Evolutionary conservation across 2,113 vertebrate species (phyloP), one percentile per base, ranked within the genome.

Genomic region (Sander vitreus): DNA sequence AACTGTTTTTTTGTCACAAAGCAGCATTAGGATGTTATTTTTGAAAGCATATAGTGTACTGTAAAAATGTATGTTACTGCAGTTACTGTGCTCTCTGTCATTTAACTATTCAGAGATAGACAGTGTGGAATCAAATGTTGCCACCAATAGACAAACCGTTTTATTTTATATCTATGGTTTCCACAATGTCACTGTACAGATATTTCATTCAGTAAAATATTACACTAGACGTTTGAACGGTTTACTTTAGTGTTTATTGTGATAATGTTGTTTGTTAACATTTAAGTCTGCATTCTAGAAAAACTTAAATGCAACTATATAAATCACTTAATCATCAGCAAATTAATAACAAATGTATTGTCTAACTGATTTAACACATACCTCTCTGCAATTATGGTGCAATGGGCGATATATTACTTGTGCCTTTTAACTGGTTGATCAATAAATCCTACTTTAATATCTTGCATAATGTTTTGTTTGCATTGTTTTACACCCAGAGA

Each of bases 91-190:
- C n/a, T 21, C 68, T 54, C 55, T 73, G 84, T 83, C 73, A 80
- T 9, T 30, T 15, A 58, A 47, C 53, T 5, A n/a, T 50, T 74
- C 60, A 74, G 43, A 80, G 11, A 60, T 33, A 6, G 51, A 21
- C 82, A 58, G 86, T 33, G 88, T 86, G 87, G 83, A 88, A 89
- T 87, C 78, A 84, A 74, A 89, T 64, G 63, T 63, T 36, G 33
- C 66, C 72, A 72, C 71, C 39, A 43, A 43, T 11, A 43, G 8
- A 39, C 5, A 39, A 39, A 39, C 8, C 2, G 10, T 43, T 43
- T 43, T 43, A 43, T 43, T 43, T 11, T 11, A 11, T 43, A 11
- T 11, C 39, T 43, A 43, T 43, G 39, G 39, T 43, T 43, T 10
- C 66, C 72, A 72, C 77, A 69, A 78, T 23, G 16, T 51, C 60